Evolutionary conservation across 1,140 invertebrate genomes (phyloP).

Genomic region (Phocides pigmalion): DNA sequence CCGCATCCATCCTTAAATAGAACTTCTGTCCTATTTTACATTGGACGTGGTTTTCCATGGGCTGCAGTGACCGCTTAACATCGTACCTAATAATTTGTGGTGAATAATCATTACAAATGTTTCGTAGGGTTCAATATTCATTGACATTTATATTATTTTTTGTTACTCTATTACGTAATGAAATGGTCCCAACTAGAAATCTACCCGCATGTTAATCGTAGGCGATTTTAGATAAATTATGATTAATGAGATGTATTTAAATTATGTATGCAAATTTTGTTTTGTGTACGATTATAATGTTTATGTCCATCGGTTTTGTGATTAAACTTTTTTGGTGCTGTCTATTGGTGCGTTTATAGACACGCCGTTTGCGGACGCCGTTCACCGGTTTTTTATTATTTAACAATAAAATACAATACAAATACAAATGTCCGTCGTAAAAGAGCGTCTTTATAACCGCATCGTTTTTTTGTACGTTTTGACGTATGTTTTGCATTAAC

Average conservation of each 20-base stretch:
- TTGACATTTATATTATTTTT: no score
- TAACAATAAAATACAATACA: no score
- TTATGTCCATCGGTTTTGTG: conserved; percentile 40
- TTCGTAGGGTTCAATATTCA: no score
- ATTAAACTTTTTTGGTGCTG: conserved; percentile 59
- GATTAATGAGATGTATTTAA: conserved; percentile 36
- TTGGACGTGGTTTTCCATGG: no score
- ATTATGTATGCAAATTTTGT: conserved; percentile 28
- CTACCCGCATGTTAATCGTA: conserved; percentile 14
- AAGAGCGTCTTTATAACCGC: conserved; percentile 19
- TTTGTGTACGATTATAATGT: conserved; percentile 39
- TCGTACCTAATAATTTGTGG: no score
- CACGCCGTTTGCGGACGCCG: conserved; percentile 12
- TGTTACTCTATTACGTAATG: no score
- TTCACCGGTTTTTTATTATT: neutral
- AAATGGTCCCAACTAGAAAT: conserved; percentile 31
- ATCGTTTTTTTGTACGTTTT: conserved; percentile 17
- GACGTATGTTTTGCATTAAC: conserved; percentile 37
- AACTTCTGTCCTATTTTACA: no score
- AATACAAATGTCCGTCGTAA: no score
- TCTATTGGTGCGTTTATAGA: conserved; percentile 38
- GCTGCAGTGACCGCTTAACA: no score
- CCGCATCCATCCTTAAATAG: no score
- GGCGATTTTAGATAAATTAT: conserved; percentile 41
- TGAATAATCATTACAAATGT: no score